Base-by-base conservation (phyloP, 1,140 invertebrate genomes). In the Macrosteles quadrilineatus region DNA sequence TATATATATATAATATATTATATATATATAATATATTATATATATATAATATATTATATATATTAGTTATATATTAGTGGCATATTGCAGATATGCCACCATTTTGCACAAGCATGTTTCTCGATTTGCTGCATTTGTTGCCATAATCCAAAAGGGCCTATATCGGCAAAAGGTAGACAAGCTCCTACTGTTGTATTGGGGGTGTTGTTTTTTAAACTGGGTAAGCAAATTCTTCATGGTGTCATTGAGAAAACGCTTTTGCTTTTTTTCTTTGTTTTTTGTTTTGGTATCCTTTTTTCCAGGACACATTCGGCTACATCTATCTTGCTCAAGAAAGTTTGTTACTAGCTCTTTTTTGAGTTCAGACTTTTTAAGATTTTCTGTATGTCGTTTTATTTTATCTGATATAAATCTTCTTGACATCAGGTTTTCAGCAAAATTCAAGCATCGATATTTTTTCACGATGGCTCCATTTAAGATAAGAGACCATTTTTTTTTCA, bases 251-350 rank as follows among this genome's bases (percentile, higher is more conserved):
- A 57, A 68, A 11, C 70, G 3, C 40, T 71, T 71, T 30, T 71
- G 70, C 57, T 71, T 71, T 57, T 57, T 71, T 0, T 30, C 23
- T 68, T 68, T 68, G 14, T 68, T 71, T 19, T 29, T 31, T 21
- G 65, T 71, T 23, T 68, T 59, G 43, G 31, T 67, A n/a, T 71
- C 66, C 64, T 57, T 68, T 19, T 71, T 71, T 17, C 65, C 70
- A 12, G 70, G 43, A 68, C 65, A 68, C 19, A 68, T 69, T 68
- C 66, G 47, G 23, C 59, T 67, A 23, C 55, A 27, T 29, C 43
- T 64, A 19, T 71, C 70, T 25, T 23, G 27, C 67, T 68, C 65
- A 6, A 50, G 55, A 40, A 43, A 25, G 1, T 53, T 6, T 12
- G 19, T 55, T 55, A 55, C 50, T n/a, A 55, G 50, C 50, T 55